These are phyloP conservation scores for Torymus texanus DNA, from an alignment of 2,888 invertebrate species.

Conservation along the genomic window DNA sequence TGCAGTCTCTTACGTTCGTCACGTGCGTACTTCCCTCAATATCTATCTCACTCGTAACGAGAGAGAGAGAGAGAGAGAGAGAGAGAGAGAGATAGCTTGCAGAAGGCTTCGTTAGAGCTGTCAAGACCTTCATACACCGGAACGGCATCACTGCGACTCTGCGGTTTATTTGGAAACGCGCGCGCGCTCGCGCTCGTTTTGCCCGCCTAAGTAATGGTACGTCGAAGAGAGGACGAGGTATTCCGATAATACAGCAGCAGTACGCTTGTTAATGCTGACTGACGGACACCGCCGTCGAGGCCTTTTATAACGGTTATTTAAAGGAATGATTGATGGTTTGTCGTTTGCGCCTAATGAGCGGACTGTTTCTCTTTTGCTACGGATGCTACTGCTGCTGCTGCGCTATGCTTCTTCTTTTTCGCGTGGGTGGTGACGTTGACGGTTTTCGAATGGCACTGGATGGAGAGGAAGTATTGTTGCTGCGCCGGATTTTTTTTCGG, in stretches of 20 bases:
- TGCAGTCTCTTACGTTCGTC: not conserved
- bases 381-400: not conserved
- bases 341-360: slow-evolving; percentile 48
- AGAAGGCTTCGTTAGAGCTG: slow-evolving; percentile 36
- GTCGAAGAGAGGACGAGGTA: slow-evolving; percentile 24
- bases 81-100: not conserved
- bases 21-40: not conserved
- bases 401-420: slow-evolving; percentile 12
- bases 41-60: not conserved
- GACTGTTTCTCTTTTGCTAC: slow-evolving; percentile 29
- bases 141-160: no score
- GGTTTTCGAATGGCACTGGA: slow-evolving; percentile 30
- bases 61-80: no score
- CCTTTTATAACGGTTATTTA: slow-evolving; percentile 44
- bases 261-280: slow-evolving; percentile 53
- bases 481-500: slow-evolving; percentile 4
- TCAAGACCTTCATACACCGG: slow-evolving; percentile 35
- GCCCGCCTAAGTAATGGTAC: slow-evolving; percentile 46
- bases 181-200: slow-evolving; percentile 8
- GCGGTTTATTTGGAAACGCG: no score
- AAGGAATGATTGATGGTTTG: slow-evolving; percentile 53
- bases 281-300: slow-evolving; percentile 31
- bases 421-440: slow-evolving; percentile 25
- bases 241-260: slow-evolving; percentile 40
- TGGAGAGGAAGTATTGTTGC: not conserved